Base-by-base conservation (phyloP, 2,888 invertebrate species). In the Epistrophe eligans region DNA sequence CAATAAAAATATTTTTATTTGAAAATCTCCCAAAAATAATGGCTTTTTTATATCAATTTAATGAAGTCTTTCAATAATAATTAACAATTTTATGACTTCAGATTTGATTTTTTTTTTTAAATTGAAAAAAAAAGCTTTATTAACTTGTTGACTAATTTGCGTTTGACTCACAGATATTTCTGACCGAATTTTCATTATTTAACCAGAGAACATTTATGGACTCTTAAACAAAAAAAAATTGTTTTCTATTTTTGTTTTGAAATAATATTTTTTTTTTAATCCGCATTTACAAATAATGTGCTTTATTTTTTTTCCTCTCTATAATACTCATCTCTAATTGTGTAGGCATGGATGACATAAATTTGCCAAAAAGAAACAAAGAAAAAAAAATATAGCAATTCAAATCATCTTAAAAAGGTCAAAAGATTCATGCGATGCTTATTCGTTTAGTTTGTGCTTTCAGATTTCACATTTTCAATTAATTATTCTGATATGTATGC, bases 361-460 rank as follows among this genome's bases (percentile, higher is more conserved):
- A 70, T 35, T 70, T 70, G 67, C 67, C 38, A 70, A 70, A 70
- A 40, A 70, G 1, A 55, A 3, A 52, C n/a, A 40, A 40, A 60
- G 2, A 13, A 58, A 17, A 38, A 58, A 38, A 60, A 8, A 32
- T 4, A 24, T 24, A 17, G 9, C 9, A 3, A 24, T 48, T 48
- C 57, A 77, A 62, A 19, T 60, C 50, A 62, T 60, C 77, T 40
- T 17, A 19, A 62, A 55, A 62, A 79, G 71, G 71, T 79, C 71
- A 79, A 67, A 58, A 35, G 38, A 67, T 67, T 48, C 48, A 66
- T 48, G 45, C 9, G 45, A 55, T 79, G 52, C 43, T 79, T 62
- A 50, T 70, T 70, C n/a, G 19, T 64, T 72, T 17, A 32, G 43
- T 52, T 35, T 24, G 24, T 35, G 35, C 35, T 35, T 15, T 79